Evolutionary conservation across 2,797 vertebrate genomes (phyloP).

Genomic region (Parauchenoglanis ngamensis): DNA sequence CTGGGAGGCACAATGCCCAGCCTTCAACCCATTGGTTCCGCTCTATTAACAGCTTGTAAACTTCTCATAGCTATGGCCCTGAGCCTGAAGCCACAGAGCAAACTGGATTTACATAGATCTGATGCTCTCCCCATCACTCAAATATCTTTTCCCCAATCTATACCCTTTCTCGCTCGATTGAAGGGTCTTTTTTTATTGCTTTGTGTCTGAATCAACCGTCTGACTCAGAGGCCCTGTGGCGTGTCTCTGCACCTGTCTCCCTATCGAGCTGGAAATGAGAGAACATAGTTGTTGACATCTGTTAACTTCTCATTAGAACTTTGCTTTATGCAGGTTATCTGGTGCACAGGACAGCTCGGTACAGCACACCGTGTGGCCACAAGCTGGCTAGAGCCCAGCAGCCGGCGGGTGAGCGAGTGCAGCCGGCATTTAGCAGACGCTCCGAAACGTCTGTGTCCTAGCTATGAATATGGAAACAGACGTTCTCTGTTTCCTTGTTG

Average conservation of each 20-base stretch:
- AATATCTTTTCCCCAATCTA: constrained; percentile 26
- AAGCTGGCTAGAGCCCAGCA: constrained; percentile 58
- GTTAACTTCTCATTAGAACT: constrained; percentile 81
- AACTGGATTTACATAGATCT: constrained; percentile 56
- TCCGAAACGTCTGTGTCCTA: constrained; percentile 49
- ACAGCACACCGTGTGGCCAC: constrained; percentile 53
- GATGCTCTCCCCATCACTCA: constrained; percentile 46
- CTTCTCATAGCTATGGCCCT: constrained; percentile 90
- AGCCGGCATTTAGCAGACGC: constrained; percentile 58
- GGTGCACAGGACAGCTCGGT: constrained; percentile 53
- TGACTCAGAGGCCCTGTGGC: constrained; percentile 68
- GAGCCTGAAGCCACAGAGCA: constrained; percentile 61
- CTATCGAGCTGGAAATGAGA: constrained; percentile 57
- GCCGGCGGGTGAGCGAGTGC: constrained; percentile 54
- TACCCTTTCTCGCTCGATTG: constrained; percentile 34
- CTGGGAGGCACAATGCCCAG: constrained; percentile 78
- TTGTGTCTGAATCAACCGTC: constrained; percentile 36
- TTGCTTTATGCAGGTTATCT: constrained; percentile 62
- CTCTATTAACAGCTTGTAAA: constrained; percentile 99
- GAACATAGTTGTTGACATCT: constrained; percentile 78
- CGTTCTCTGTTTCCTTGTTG: constrained; percentile 45
- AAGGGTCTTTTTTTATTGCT: constrained; percentile 30
- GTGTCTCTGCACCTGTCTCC: constrained; percentile 77
- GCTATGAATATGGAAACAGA: constrained; percentile 65
- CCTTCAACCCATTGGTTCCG: constrained; percentile 92